Base-by-base conservation (phyloP, 2,888 invertebrate species). In the Drosophila peninsularis region DNA sequence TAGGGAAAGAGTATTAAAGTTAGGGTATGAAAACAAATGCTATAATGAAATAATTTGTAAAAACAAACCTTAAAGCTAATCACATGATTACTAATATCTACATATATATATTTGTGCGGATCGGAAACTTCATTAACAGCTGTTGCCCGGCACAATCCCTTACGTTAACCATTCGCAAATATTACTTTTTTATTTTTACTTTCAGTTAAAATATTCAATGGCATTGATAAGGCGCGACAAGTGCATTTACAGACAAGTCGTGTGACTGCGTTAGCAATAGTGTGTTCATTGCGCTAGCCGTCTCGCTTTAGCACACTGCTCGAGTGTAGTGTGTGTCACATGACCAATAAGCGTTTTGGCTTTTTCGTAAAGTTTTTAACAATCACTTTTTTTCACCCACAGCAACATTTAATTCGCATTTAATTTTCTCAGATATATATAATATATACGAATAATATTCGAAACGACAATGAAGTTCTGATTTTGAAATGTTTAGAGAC, bases 301-400 rank as follows among this genome's bases (percentile, higher is more conserved):
- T 88, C 86, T 88, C 88, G 61, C 71, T 90, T 77, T 57, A 64
- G 66, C 90, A 63, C 75, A 80, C 58, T 52, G 73, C 57, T 45
- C 45, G 57, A 80, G 71, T 77, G 80, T 81, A 79, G 76, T 71
- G 62, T 75, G 63, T 78, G 90, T 90, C 90, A 90, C 90, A 90
- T 90, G 90, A 90, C 90, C 75, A 75, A 73, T 70, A 72, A 77
- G 72, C 62, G 75, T 64, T 75, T 74, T 52, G 52, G 13, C 54
- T 55, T 71, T 61, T 54, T 62, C 54, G 19, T 71, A 62, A 58
- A 75, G 72, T 57, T 76, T 72, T 54, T 27, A 57, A 54, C 27
- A 34, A 57, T 47, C 7, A n/a, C 6, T 41, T 41, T 32, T 45
- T 41, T 55, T n/a, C 9, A 44, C n/a, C 39, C 10, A 44, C 17